Evolutionary conservation across 2,888 invertebrate species (phyloP), one percentile per base, ranked within the genome.

Genomic region (Acheta domesticus): DNA sequence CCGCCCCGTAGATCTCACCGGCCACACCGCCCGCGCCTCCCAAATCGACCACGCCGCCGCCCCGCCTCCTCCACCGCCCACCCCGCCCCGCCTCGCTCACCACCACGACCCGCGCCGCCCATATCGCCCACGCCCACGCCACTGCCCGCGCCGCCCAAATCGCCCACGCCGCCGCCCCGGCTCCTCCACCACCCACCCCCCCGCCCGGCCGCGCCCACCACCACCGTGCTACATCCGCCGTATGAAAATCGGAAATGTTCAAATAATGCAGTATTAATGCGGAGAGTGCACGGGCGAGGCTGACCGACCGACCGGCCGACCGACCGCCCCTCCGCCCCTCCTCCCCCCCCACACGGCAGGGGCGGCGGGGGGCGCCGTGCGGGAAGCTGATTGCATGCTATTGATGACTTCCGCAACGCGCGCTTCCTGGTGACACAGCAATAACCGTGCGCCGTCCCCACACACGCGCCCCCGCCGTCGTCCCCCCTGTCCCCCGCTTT

Each of bases 241-340:
- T 62, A 62, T 62, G 62, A 62, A 62, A 62, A 62, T 62, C 79
- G 74, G 76, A 49, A 78, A 80, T 78, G 78, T 80, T 80, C 80
- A 78, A 80, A 80, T 80, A 80, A 80, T 80, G 78, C 80, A 78
- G 80, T 80, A 80, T 80, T 80, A 80, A 80, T 75, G 79, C 49
- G 80, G 78, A 36, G 73, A 21, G 73, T 12, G 73, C n/a, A 23
- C 50, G 23, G 62, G 49, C 21, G 49, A 79, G 76, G 73, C 76
- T 62, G 80, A 49, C 49, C 48, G 20, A 21, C n/a, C 76, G 76
- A 20, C 20, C 76, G 36, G 36, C 36, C 2, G 77, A 21, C 4
- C 49, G 49, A 21, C 16, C 20, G 23, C 49, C 36, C 4, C 14
- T 4, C 49, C 8, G n/a, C 48, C 14, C 48, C 48, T 49, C 48